Percentiles rank a stretch among this genome's conserved stretches.
These are phyloP conservation scores for Melanostigma gelatinosum DNA, from an alignment of 2,113 vertebrate species.

Conservation along the genomic window DNA sequence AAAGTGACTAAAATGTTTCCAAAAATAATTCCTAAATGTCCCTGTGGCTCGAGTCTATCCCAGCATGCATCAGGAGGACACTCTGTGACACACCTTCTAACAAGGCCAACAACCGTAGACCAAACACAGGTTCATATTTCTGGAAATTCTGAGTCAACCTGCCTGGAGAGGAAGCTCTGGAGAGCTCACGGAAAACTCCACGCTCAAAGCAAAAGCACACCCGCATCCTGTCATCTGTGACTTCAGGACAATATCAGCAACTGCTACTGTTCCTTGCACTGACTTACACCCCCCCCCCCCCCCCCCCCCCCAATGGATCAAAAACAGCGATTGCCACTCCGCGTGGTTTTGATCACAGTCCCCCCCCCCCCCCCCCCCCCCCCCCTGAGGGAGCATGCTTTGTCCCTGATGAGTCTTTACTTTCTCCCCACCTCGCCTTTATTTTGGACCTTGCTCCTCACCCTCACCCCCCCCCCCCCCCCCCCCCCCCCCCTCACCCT, in stretches of 20 bases:
- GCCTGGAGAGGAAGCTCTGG: constrained; percentile 28
- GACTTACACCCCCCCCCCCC: constrained; percentile 21
- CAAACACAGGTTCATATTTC: constrained; percentile 42
- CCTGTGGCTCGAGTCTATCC: background rate
- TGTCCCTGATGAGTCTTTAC: constrained; percentile 38
- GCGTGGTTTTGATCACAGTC: constrained; percentile 56
- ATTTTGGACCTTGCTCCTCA: constrained; percentile 54
- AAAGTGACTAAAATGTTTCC: background rate
- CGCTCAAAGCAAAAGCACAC: constrained; percentile 27
- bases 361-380: background rate
- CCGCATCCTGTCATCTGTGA: constrained; percentile 53
- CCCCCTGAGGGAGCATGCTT: background rate
- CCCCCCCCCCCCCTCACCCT: constrained; percentile 62
- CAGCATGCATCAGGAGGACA: background rate
- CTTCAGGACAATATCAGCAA: constrained; percentile 48
- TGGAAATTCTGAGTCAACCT: constrained; percentile 23
- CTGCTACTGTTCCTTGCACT: constrained; percentile 55
- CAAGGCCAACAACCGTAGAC: constrained; percentile 21
- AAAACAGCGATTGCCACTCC: constrained; percentile 39
- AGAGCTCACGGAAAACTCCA: constrained; percentile 25
- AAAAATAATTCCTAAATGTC: background rate
- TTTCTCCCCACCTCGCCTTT: constrained; percentile 46
- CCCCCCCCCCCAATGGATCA: constrained; percentile 34
- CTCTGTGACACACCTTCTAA: background rate
- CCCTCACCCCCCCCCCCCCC: constrained; percentile 54